Conservation (phyloP, 2,888 invertebrate genomes). For the Agriopis leucophaearia region DNA sequence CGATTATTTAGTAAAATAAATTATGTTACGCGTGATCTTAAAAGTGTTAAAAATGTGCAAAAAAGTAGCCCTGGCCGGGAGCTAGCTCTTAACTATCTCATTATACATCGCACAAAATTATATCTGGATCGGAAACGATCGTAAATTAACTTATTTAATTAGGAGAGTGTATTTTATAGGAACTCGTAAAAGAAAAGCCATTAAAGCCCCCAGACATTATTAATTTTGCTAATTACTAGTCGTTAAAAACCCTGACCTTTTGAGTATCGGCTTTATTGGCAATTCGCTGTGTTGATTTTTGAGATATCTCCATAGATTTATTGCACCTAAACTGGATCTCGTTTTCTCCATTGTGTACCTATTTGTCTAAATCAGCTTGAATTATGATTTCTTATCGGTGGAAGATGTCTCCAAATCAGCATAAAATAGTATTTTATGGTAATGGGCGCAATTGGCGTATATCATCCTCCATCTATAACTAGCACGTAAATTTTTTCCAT, state of each 20-base stretch:
- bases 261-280: constrained; percentile 1
- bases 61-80: too few relatives aligned
- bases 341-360: background rate
- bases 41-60: too few relatives aligned
- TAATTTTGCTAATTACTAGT: constrained; percentile 26
- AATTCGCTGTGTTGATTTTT: constrained; percentile 14
- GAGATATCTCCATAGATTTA: background rate
- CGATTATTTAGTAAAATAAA: too few relatives aligned
- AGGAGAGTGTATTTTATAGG: constrained; percentile 1
- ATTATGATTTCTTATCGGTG: background rate
- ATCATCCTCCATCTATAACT: too few relatives aligned
- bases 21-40: too few relatives aligned
- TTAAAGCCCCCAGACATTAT: constrained; percentile 19
- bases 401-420: background rate
- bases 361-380: background rate
- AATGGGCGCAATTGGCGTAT: background rate
- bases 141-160: constrained; percentile 23
- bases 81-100: too few relatives aligned
- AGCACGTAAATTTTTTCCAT: too few relatives aligned
- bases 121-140: background rate
- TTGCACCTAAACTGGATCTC: background rate
- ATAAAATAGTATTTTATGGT: background rate
- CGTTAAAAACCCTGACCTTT: constrained; percentile 14
- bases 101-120: background rate
- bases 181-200: constrained; percentile 28